Evolutionary conservation across 2,888 invertebrate species (phyloP).

Genomic region (Amblyteles armatorius): DNA sequence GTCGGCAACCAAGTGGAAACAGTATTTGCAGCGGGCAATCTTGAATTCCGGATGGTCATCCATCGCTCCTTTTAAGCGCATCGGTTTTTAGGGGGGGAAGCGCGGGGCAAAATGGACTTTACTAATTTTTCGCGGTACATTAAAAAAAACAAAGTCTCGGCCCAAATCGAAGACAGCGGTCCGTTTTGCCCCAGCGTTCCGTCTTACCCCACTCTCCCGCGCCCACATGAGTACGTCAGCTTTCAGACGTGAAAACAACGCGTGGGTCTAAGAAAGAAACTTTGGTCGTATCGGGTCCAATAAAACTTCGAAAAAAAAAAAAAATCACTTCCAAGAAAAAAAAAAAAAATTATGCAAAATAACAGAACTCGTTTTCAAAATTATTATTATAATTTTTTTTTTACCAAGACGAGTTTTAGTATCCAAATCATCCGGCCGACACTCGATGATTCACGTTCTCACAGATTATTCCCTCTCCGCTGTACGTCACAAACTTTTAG

Average conservation of each 20-base stretch:
- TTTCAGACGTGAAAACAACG: constrained; percentile 5
- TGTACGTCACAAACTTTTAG: constrained; percentile 45
- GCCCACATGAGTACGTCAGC: neutral
- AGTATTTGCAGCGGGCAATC: constrained; percentile 19
- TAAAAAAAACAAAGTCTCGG: too few species aligned
- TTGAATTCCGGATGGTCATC: constrained; percentile 42
- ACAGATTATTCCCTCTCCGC: constrained; percentile 24
- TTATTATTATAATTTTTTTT: constrained; percentile 34
- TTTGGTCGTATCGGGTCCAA: constrained; percentile 41
- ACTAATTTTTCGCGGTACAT: neutral
- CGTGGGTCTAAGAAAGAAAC: constrained; percentile 59
- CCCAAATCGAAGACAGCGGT: neutral
- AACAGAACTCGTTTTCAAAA: neutral
- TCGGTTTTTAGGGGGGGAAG: neutral
- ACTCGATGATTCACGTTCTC: constrained; percentile 51
- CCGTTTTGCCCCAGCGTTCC: neutral
- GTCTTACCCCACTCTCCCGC: too few species aligned
- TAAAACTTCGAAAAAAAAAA: constrained; percentile 14
- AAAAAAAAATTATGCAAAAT: neutral
- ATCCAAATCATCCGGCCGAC: constrained; percentile 83
- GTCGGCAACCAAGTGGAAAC: constrained; percentile 30
- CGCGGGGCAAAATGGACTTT: neutral
- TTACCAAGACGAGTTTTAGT: constrained; percentile 82
- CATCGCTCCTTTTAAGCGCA: constrained; percentile 67
- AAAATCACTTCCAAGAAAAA: neutral